Base-by-base conservation (phyloP, 2,888 invertebrate species). In the Zelleria hepariella region DNA sequence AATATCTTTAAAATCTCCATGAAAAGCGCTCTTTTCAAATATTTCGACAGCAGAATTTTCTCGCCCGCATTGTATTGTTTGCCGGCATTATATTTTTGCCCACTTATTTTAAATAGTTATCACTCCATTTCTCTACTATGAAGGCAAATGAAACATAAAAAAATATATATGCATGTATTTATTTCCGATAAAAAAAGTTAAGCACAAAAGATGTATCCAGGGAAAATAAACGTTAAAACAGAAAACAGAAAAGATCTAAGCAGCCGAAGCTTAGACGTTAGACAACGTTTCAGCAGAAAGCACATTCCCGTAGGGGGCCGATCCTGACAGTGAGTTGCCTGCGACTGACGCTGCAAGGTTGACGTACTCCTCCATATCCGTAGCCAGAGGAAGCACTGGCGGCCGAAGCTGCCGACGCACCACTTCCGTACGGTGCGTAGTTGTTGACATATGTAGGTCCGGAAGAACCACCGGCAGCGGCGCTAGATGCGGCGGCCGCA, bases 191-290 rank as follows among this genome's bases (percentile, higher is more conserved):
- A 42, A 32, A 53, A 66, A 64, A 56, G 63, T 63, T 63, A 63
- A 58, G 62, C 63, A 56, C n/a, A 23, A 72, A 80, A 78, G 76
- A 82, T 81, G 81, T 79, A 82, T 80, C 77, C 77, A 71, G 59
- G 15, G 15, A 42, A 42, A 42, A 15, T 10, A 0, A 42, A 42
- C 32, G 15, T 42, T 42, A 2, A 15, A 15, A 15, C 3, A 32
- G 15, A 3, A 15, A 42, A 55, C 59, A 60, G 58, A 42, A 60
- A 58, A 63, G 32, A 10, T 42, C 0, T 3, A 42, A 42, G 32
- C 15, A 15, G 15, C 32, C 10, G 10, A 42, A 15, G 32, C 32
- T 10, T 5, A 3, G 15, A 15, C 15, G 32, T 42, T 58, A 61
- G 56, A 57, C 24, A 58, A 52, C 48, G 63, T 10, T 60, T 68